Conservation (phyloP, 2,888 invertebrate species). For the Anagyrus pseudococci region DNA sequence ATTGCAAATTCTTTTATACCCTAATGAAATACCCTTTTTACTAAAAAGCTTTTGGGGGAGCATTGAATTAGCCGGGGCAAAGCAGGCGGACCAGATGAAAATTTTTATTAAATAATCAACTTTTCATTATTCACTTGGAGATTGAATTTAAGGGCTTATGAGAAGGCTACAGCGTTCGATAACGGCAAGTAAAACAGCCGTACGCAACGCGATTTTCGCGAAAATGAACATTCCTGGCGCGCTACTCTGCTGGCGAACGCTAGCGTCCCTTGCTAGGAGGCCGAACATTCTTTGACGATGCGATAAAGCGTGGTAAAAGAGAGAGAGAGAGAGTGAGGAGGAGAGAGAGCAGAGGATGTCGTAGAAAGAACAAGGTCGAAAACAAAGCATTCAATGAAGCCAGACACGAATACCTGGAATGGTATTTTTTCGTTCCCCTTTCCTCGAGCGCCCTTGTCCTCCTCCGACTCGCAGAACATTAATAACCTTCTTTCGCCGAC, state of each 20-base stretch:
- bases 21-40: no score
- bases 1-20: no score
- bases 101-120: no score
- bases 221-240: slow-evolving; percentile 20
- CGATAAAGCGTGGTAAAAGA: background rate
- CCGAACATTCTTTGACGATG: slow-evolving; percentile 19
- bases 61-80: no score
- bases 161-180: background rate
- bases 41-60: no score
- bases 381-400: slow-evolving; percentile 5
- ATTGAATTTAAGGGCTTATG: slow-evolving; percentile 15
- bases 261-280: background rate
- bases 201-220: slow-evolving; percentile 13
- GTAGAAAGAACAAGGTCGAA: background rate
- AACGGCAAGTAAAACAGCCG: slow-evolving; percentile 4
- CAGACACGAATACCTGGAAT: slow-evolving; percentile 1
- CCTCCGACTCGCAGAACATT: no score
- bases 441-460: background rate
- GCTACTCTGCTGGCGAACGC: background rate
- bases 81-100: no score
- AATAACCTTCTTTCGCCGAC: no score
- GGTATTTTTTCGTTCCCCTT: background rate
- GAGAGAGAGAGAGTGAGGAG: background rate
- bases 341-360: no score
- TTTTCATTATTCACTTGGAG: slow-evolving; percentile 4